phyloP scores from a whole-genome alignment of 2,113 vertebrate species.

The Nerophis lumbriciformis region DNA sequence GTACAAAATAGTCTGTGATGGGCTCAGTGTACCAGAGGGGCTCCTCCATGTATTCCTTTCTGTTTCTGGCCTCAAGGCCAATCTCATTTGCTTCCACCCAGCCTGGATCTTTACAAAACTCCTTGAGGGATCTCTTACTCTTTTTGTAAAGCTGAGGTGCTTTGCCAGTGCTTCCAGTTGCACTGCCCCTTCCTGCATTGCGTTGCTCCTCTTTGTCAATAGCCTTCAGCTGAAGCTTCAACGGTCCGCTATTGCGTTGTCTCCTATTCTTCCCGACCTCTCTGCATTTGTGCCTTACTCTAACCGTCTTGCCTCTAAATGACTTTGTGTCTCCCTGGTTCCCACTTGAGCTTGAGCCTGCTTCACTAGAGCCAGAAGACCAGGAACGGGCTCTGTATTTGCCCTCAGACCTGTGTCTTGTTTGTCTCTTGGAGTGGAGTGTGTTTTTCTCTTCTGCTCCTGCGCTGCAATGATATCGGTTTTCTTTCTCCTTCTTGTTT shows the following conservation, averaged over 20 bases:
- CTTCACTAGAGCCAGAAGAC: constrained; percentile 97
- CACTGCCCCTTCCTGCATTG: constrained; percentile 67
- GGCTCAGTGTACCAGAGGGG: constrained; percentile 98
- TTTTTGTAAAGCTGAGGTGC: constrained; percentile 82
- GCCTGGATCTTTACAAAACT: constrained; percentile 78
- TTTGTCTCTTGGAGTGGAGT: constrained; percentile 77
- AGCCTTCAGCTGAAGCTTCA: constrained; percentile 77
- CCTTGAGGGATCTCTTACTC: constrained; percentile 83
- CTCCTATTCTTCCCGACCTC: constrained; percentile 80
- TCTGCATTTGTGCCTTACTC: constrained; percentile 86
- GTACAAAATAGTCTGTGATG: constrained; percentile 91
- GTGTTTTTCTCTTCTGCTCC: constrained; percentile 72
- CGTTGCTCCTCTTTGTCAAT: constrained; percentile 77
- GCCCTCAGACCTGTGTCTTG: constrained; percentile 80
- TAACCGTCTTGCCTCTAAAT: constrained; percentile 75
- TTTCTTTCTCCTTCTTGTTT: constrained; percentile 85
- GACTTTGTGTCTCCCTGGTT: constrained; percentile 81
- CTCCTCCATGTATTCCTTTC: constrained; percentile 91
- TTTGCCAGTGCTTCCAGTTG: constrained; percentile 67
- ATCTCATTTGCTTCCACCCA: constrained; percentile 75
- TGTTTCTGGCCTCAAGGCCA: constrained; percentile 74
- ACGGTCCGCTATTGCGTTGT: constrained; percentile 78
- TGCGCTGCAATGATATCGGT: constrained; percentile 67
- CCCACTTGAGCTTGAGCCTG: constrained; percentile 91
- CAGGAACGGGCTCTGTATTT: constrained; percentile 89